phyloP scores from a whole-genome alignment of 2,888 invertebrate species.

The Protodeltote pygarga region DNA sequence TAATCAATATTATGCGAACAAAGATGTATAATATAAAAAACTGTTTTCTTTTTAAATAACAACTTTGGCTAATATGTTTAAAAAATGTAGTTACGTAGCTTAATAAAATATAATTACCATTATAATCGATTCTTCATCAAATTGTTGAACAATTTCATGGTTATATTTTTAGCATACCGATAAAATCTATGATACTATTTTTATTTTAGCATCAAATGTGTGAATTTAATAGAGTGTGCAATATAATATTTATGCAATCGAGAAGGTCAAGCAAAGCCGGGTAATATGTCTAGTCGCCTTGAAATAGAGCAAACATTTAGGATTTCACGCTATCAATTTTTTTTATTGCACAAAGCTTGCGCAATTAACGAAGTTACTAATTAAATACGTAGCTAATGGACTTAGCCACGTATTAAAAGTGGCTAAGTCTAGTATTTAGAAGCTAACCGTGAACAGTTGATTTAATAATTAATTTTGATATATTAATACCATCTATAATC shows the following conservation, averaged over 20 bases:
- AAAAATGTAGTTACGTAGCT: too few relatives aligned
- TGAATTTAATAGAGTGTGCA: constrained; percentile 38
- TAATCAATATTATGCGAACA: too few relatives aligned
- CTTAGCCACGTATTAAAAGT: too few relatives aligned
- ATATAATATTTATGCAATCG: constrained; percentile 29
- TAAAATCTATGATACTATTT: background rate
- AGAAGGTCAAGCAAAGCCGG: constrained; percentile 20
- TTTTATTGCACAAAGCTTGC: constrained; percentile 20
- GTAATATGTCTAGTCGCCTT: constrained; percentile 22
- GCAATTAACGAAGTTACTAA: background rate
- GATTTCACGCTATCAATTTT: constrained; percentile 22
- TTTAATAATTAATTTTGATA: too few relatives aligned
- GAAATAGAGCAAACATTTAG: constrained; percentile 27
- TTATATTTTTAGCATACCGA: constrained; percentile 5
- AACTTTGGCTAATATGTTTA: too few relatives aligned
- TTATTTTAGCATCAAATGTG: constrained; percentile 15
- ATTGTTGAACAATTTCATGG: constrained; percentile 1
- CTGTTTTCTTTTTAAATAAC: too few relatives aligned
- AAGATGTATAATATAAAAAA: too few relatives aligned
- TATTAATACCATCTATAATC: too few relatives aligned
- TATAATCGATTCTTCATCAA: constrained; percentile 15
- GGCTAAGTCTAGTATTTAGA: too few relatives aligned
- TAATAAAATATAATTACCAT: too few relatives aligned
- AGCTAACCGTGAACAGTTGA: too few relatives aligned
- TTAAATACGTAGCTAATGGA: too few relatives aligned